Evolutionary conservation across 1,140 invertebrate genomes (phyloP), one percentile per base, ranked within the genome.

Genomic region (Calycopis cecrops): DNA sequence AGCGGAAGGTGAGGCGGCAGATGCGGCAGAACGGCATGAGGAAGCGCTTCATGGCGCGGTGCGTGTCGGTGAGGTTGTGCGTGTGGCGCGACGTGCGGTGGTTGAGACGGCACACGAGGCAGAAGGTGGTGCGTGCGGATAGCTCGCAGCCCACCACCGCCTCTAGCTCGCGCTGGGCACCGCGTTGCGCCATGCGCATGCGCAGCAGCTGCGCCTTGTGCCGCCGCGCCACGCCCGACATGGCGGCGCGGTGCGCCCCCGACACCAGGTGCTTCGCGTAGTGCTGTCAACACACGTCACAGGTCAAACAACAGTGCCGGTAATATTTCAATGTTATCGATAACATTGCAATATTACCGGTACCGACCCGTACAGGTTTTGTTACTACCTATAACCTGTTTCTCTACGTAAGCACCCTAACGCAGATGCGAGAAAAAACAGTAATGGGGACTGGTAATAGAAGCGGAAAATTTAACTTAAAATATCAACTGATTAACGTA

Each of bases 41-140:
- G 78, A 95, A 94, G 67, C 93, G 91, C 73, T 94, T 94, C 88
- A 95, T 95, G 63, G 92, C 92, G 72, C 93, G 90, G 80, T 95
- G 94, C 6, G 92, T 91, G 57, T 94, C 91, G 8, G 93, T 94
- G 35, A 90, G 82, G 67, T 93, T 92, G 87, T 96, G 94, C 40
- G 92, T 90, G 49, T 91, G 90, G 68, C 94, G 92, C 9, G 92
- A 88, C 63, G 93, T 93, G 62, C 92, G 92, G 80, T 94, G 94
- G 77, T 94, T 94, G 57, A 95, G 88, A 60, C 94, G 94, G 78
- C 94, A 95, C 52, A 94, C 90, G 11, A 91, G 90, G 79, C 94
- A 95, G 74, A 93, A 95, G 49, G 91, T 90, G 16, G 92, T 92
- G 37, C 90, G 88, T 37, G 89, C 80, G 3, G 90, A 89, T 21